These are phyloP conservation scores for Cataglyphis cursor DNA, from an alignment of 2,888 invertebrate genomes.

Conservation along the genomic window DNA sequence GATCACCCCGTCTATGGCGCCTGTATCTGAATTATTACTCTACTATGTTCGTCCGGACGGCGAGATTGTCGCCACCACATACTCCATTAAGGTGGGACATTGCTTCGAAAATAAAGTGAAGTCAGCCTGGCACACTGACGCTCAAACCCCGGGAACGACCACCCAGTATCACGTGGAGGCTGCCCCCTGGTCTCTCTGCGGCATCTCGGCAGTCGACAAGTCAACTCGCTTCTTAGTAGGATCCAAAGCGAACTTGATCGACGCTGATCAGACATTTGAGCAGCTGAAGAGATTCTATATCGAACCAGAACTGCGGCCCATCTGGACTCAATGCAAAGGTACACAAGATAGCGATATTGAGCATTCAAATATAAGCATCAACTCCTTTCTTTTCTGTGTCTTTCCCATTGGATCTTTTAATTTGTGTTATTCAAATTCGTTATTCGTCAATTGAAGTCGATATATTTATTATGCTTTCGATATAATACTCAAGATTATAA, in stretches of 20 bases:
- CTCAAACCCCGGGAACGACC: constrained; percentile 87
- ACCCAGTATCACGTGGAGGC: constrained; percentile 87
- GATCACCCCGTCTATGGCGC: constrained; percentile 87
- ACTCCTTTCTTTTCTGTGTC: background rate
- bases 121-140: constrained; percentile 87
- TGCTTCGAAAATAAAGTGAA: constrained; percentile 89
- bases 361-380: background rate
- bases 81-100: constrained; percentile 87
- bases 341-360: constrained; percentile 44
- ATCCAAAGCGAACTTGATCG: constrained; percentile 78
- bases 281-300: constrained; percentile 83
- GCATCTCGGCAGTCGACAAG: constrained; percentile 89
- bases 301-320: constrained; percentile 77
- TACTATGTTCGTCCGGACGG: constrained; percentile 88
- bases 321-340: constrained; percentile 83
- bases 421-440: background rate
- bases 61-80: constrained; percentile 88
- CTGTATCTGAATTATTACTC: constrained; percentile 87
- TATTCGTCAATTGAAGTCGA: background rate
- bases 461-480: background rate
- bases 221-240: constrained; percentile 87
- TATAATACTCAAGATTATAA: background rate
- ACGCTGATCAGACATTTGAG: constrained; percentile 81
- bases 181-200: constrained; percentile 88
- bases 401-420: background rate